Evolutionary conservation across 2,888 invertebrate genomes (phyloP).

Genomic region (Ellobium chinense): DNA sequence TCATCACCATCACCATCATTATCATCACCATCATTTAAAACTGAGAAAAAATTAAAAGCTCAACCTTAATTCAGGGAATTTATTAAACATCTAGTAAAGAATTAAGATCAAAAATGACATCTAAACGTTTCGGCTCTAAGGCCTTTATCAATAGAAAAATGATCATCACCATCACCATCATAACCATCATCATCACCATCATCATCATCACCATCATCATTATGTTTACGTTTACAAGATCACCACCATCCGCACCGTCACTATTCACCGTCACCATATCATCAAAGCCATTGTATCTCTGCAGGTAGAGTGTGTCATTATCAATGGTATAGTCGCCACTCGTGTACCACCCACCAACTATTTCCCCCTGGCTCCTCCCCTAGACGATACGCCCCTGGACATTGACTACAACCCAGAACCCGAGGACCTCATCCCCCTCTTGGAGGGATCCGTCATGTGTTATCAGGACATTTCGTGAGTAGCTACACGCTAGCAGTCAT

Average conservation of each 20-base stretch:
- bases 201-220: background rate
- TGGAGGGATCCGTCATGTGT: constrained; percentile 17
- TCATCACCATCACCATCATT: constrained; percentile 29
- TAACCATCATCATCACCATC: constrained; percentile 4
- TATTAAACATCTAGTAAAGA: too few relatives aligned
- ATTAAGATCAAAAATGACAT: too few relatives aligned
- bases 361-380: constrained; percentile 11
- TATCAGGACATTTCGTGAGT: constrained; percentile 37
- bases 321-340: constrained; percentile 12
- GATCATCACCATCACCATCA: constrained; percentile 26
- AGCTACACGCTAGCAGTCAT: too few relatives aligned
- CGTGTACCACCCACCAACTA: constrained; percentile 4
- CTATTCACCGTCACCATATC: background rate
- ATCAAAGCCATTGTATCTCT: background rate
- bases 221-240: background rate
- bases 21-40: constrained; percentile 30
- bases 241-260: background rate
- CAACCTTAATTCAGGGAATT: too few relatives aligned
- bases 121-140: too few relatives aligned
- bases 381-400: background rate
- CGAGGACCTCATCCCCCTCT: constrained; percentile 4
- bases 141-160: too few relatives aligned
- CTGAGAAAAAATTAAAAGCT: too few relatives aligned
- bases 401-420: constrained; percentile 22
- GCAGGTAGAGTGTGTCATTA: constrained; percentile 20